Evolutionary conservation across 2,797 vertebrate species (phyloP).

Genomic region (Macrochelys suwanniensis): DNA sequence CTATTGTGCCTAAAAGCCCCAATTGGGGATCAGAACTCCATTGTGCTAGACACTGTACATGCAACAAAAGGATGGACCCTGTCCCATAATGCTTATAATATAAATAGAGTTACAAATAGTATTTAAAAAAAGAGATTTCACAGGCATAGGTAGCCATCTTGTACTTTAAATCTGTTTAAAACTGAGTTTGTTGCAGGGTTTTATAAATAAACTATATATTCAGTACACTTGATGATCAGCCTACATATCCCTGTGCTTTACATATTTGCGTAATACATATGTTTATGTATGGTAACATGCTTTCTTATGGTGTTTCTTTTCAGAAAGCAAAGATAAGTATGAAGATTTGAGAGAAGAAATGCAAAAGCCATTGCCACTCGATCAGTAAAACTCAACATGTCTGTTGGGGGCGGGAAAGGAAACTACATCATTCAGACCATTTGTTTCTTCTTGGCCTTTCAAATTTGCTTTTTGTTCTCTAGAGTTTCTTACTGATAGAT

Average conservation of each 20-base stretch:
- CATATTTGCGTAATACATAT: neutral
- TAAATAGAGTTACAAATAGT: neutral
- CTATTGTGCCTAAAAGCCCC: neutral
- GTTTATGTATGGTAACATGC: neutral
- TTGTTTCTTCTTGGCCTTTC: constrained; percentile 72
- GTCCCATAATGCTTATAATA: neutral
- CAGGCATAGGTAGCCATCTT: neutral
- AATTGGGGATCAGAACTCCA: neutral
- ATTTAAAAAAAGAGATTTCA: constrained; percentile 33
- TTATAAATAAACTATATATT: neutral
- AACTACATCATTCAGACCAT: constrained; percentile 50
- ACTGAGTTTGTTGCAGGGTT: neutral
- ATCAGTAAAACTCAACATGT: constrained; percentile 56
- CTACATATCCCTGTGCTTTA: neutral
- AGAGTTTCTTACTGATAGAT: constrained; percentile 62
- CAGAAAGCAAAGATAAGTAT: constrained; percentile 98
- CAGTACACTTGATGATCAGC: neutral
- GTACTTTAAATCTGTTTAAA: neutral
- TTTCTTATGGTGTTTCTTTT: constrained; percentile 70
- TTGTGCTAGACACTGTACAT: neutral
- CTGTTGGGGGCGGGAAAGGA: constrained; percentile 63
- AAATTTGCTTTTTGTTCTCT: constrained; percentile 64
- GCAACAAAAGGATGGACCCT: neutral
- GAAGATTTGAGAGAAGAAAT: constrained; percentile 88
- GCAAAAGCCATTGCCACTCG: constrained; percentile 31